A percentile compares a stretch with the other conserved stretches of the same genome.
These are phyloP conservation scores for Stegophylla sp. DNA, from an alignment of 2,888 invertebrate species.

Conservation along the genomic window DNA sequence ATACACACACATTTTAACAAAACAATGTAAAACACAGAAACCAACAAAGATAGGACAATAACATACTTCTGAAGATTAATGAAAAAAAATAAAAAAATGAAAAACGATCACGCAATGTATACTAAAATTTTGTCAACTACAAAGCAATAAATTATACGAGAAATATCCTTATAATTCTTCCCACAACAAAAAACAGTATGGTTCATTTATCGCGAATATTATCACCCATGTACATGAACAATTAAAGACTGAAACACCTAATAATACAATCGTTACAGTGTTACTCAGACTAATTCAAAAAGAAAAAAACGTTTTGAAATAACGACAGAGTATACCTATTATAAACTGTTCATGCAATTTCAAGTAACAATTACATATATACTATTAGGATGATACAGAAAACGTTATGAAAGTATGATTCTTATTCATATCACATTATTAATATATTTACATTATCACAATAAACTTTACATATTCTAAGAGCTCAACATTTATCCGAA, in stretches of 20 bases:
- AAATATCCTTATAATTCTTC: neutral
- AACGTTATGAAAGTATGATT: slow-evolving; percentile 10
- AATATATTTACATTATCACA: too few relatives aligned
- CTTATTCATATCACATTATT: slow-evolving; percentile 7
- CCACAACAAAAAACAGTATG: neutral
- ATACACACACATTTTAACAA: too few relatives aligned
- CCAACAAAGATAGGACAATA: too few relatives aligned
- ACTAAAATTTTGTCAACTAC: neutral
- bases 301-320: neutral
- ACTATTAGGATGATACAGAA: neutral
- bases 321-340: neutral
- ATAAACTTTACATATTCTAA: neutral
- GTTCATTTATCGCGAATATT: neutral
- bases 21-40: too few relatives aligned
- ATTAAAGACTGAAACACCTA: neutral
- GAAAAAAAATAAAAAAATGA: too few relatives aligned
- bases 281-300: neutral
- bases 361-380: slow-evolving; percentile 6
- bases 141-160: neutral
- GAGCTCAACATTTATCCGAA: neutral
- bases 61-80: too few relatives aligned
- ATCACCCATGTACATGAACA: neutral
- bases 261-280: neutral
- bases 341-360: slow-evolving; percentile 3
- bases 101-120: too few relatives aligned